Conservation (phyloP, 2,113 vertebrate genomes). For the Rhabdornis inornatus region DNA sequence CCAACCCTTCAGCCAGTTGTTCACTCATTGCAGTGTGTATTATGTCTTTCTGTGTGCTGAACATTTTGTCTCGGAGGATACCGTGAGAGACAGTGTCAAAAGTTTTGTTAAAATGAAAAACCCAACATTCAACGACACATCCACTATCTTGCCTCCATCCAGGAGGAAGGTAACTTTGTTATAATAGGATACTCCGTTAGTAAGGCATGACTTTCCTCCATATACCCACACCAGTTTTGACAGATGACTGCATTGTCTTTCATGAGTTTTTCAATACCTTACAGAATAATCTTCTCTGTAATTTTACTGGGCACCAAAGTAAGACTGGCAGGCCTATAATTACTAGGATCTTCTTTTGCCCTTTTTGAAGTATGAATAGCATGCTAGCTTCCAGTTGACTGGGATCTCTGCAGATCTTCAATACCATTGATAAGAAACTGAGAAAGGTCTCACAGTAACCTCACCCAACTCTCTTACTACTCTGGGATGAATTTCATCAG, state of each 20-base stretch:
- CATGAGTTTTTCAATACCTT: background rate
- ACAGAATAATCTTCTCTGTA: background rate
- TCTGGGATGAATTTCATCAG: background rate
- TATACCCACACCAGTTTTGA: background rate
- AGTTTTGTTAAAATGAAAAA: background rate
- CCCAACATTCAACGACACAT: accelerated
- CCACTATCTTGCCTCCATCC: background rate
- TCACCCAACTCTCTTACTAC: background rate
- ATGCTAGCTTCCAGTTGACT: background rate
- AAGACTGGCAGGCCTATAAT: background rate
- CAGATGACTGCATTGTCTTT: background rate
- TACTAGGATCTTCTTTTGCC: background rate
- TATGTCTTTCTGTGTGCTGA: background rate
- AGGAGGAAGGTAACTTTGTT: background rate
- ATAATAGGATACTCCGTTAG: background rate
- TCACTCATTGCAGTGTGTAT: background rate
- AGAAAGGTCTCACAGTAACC: background rate
- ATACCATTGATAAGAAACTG: background rate
- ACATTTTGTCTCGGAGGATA: background rate
- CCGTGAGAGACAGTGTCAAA: background rate
- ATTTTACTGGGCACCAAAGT: background rate
- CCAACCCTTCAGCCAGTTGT: background rate
- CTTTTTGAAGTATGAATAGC: background rate
- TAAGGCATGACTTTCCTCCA: background rate
- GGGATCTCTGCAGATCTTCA: background rate